Percentiles rank a stretch among this genome's conserved stretches.
Conservation (phyloP, 2,113 vertebrate genomes). For the Maccullochella peelii region DNA sequence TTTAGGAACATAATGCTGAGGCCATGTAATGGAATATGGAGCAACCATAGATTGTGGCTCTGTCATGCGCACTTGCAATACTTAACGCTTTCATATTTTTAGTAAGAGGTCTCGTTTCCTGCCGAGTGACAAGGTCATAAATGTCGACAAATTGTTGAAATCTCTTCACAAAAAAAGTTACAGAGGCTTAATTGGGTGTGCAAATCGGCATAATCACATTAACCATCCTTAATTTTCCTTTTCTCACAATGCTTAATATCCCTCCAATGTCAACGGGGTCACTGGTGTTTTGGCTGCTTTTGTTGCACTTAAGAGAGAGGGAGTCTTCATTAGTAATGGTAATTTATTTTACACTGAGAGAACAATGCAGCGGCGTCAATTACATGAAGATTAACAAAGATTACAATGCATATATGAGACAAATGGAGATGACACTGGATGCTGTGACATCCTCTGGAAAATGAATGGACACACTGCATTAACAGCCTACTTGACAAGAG, state of each 20-base stretch:
- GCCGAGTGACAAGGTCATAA: slow-evolving; percentile 62
- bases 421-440: slow-evolving; percentile 56
- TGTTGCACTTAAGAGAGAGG: slow-evolving; percentile 43
- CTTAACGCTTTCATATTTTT: slow-evolving; percentile 60
- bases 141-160: slow-evolving; percentile 60
- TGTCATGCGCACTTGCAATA: slow-evolving; percentile 32
- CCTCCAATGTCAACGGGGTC: slow-evolving; percentile 62
- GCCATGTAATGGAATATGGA: slow-evolving; percentile 75
- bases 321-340: slow-evolving; percentile 72
- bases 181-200: slow-evolving; percentile 71
- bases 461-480: slow-evolving; percentile 56
- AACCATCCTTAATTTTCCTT: slow-evolving; percentile 73
- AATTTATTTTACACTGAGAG: slow-evolving; percentile 68
- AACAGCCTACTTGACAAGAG: slow-evolving; percentile 29
- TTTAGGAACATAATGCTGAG: slow-evolving; percentile 73
- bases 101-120: slow-evolving; percentile 26
- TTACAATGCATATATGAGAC: slow-evolving; percentile 51
- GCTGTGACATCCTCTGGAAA: slow-evolving; percentile 38
- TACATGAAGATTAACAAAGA: slow-evolving; percentile 70
- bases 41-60: slow-evolving; percentile 59
- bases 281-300: slow-evolving; percentile 57
- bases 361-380: slow-evolving; percentile 62
- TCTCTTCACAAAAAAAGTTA: slow-evolving; percentile 45
- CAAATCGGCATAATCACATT: slow-evolving; percentile 81
- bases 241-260: slow-evolving; percentile 36